Evolutionary conservation across 2,797 vertebrate genomes (phyloP), one percentile per base, ranked within the genome.

Genomic region (Jordanella pulchra): DNA sequence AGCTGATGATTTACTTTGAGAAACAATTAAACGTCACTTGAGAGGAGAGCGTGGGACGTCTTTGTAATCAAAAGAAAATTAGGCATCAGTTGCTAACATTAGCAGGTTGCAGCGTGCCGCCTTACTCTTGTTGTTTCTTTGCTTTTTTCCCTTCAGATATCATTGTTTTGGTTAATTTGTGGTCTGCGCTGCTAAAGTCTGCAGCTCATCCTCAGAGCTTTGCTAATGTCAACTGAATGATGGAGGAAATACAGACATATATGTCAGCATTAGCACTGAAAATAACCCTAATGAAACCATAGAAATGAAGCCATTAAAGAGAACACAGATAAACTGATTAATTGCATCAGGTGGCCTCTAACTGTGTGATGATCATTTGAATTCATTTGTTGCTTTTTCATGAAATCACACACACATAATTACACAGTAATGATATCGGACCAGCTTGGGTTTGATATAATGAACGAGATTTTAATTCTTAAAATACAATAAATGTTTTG

Each of bases 1-100:
- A 93, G 86, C 92, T 92, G 89, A 93, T 93, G 90, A 92, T 90
- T 93, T 94, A 92, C 89, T 92, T 92, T 85, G 83, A 91, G 88
- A 90, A 92, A 91, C 93, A 90, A 93, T 92, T 92, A 85, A 81
- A 84, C 82, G 89, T 93, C 89, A 91, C 88, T 84, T 83, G 89
- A 94, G 92, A 93, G 87, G 87, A 91, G 89, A 87, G 90, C 91
- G 90, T 91, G 90, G 91, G 92, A 91, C 85, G 87, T 89, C 90
- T 86, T 84, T 82, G 86, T 91, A 93, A 93, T 93, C 90, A 93
- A 92, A 91, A 91, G 91, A 79, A 93, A 92, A 93, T 92, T 90
- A 93, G 90, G 87, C 89, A 75, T 88, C 86, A 71, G 82, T 91
- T 80, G 79, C 88, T 85, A 87, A 90, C 90, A 91, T 91, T 89